These are phyloP conservation scores for Simalia tracyae DNA, from an alignment of 2,797 vertebrate species.

Conservation along the genomic window DNA sequence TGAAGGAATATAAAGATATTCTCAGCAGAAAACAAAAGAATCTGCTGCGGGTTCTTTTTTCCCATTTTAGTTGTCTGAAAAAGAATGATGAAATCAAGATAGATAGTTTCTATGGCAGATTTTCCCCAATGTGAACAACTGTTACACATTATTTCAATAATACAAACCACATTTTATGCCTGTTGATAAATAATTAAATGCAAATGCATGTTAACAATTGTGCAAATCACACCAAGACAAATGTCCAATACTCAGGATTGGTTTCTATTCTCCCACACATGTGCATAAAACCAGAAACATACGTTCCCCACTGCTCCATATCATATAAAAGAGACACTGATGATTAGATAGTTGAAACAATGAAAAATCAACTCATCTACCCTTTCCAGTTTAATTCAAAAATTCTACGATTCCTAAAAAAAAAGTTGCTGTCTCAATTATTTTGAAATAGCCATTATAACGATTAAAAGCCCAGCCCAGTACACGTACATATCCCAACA, in stretches of 20 bases:
- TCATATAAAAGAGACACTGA: background rate
- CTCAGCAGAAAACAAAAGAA: background rate
- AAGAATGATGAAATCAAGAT: background rate
- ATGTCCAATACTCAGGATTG: background rate
- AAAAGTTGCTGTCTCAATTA: conserved; percentile 43
- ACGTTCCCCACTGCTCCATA: background rate
- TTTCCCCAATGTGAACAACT: background rate
- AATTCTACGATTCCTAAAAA: conserved; percentile 37
- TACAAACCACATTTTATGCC: background rate
- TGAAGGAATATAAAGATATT: background rate
- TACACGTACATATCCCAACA: conserved; percentile 49
- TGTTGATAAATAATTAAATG: background rate
- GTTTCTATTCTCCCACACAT: background rate
- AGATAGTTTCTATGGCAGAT: background rate
- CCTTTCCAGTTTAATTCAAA: conserved; percentile 38
- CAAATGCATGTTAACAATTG: background rate
- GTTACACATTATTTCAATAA: background rate
- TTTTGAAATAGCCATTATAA: conserved; percentile 37
- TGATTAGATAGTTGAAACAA: background rate
- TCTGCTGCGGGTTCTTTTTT: background rate
- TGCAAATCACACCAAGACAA: background rate
- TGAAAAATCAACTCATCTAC: conserved; percentile 15
- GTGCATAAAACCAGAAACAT: background rate
- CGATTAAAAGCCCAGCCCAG: conserved; percentile 51
- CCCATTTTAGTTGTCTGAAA: background rate